Percentiles rank a stretch among this genome's conserved stretches.
phyloP scores from a whole-genome alignment of 2,888 invertebrate genomes.

The Ophion obscuratus region DNA sequence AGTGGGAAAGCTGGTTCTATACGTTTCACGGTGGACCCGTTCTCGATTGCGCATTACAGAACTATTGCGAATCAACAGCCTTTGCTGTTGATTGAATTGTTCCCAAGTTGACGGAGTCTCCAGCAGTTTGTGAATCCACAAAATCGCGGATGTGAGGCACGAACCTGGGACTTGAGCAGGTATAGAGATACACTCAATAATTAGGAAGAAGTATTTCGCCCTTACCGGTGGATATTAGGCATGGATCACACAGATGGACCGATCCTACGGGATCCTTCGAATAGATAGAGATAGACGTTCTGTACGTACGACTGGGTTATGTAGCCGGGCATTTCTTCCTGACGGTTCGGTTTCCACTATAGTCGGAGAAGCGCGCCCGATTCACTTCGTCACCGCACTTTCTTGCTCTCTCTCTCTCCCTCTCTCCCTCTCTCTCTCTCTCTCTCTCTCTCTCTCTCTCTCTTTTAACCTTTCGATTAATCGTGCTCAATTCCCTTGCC shows the following conservation, averaged over 20 bases:
- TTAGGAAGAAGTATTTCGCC: background rate
- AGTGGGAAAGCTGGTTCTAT: conserved; percentile 75
- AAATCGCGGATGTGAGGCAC: conserved; percentile 53
- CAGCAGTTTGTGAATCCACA: conserved; percentile 67
- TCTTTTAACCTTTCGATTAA: background rate
- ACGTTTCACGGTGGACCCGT: conserved; percentile 76
- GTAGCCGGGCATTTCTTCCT: background rate
- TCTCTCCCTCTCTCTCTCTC: conserved; percentile 7
- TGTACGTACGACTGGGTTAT: background rate
- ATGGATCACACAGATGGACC: background rate
- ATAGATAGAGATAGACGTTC: background rate
- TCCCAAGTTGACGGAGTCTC: conserved; percentile 68
- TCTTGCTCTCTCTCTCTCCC: no score
- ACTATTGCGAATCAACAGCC: no score
- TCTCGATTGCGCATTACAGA: conserved; percentile 75
- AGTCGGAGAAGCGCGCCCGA: conserved; percentile 32
- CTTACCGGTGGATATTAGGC: conserved; percentile 25
- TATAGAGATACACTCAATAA: no score
- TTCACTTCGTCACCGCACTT: conserved; percentile 61
- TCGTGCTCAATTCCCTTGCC: background rate
- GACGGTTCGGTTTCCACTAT: conserved; percentile 3
- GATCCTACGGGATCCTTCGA: background rate
- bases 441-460: background rate
- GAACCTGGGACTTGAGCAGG: background rate
- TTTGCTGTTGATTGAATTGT: conserved; percentile 81